Percentiles rank a stretch among this genome's conserved stretches.
Conservation (phyloP, 2,113 vertebrate genomes). For the Gnathonemus echidnorhynchus region DNA sequence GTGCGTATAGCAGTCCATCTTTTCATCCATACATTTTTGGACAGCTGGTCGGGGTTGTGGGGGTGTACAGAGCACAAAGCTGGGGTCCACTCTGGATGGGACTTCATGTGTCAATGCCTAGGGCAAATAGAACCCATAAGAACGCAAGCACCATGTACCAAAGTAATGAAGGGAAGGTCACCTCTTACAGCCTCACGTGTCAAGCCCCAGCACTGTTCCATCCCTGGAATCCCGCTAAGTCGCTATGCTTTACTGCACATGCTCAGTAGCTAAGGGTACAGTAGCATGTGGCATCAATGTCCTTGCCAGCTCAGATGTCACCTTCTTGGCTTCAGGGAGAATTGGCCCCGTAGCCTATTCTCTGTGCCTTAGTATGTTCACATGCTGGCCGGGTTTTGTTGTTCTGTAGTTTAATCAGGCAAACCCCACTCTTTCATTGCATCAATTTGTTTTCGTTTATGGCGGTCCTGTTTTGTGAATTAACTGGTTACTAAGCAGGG, state of each 20-base stretch:
- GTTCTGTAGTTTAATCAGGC: neutral
- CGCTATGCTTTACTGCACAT: slow-evolving; percentile 2
- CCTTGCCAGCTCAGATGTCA: slow-evolving; percentile 5
- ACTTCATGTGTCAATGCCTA: neutral
- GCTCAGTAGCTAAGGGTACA: neutral
- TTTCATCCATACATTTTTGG: neutral
- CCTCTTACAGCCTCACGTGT: neutral
- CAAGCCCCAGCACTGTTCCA: neutral
- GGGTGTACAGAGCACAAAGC: neutral
- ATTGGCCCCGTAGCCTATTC: neutral
- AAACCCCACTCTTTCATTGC: neutral
- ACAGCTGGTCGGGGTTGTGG: neutral
- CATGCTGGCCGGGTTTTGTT: neutral
- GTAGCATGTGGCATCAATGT: neutral
- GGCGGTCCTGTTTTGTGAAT: neutral
- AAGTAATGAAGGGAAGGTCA: neutral
- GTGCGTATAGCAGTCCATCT: neutral
- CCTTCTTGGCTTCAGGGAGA: neutral
- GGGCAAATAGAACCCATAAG: neutral
- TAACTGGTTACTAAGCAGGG: neutral
- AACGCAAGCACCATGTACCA: neutral
- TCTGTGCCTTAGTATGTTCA: neutral
- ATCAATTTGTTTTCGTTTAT: neutral
- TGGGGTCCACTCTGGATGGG: neutral
- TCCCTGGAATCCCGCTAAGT: neutral